phyloP scores from a whole-genome alignment of 2,888 invertebrate genomes.

The Amphipyra berbera region DNA sequence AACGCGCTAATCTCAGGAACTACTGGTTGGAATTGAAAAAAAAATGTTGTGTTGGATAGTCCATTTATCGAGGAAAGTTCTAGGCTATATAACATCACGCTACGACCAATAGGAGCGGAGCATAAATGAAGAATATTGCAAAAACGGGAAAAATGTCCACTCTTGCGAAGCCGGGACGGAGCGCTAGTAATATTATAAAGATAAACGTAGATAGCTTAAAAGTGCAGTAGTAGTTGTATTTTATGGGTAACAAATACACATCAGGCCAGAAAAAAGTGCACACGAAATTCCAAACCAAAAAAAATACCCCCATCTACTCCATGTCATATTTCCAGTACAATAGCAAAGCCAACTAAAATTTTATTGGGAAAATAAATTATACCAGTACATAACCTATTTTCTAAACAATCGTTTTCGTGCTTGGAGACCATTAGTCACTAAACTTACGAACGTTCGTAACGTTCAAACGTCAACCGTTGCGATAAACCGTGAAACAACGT shows the following conservation, averaged over 20 bases:
- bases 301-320: conserved; percentile 4
- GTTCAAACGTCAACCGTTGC: conserved; percentile 67
- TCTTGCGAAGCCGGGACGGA: too few species aligned
- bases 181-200: too few species aligned
- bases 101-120: too few species aligned
- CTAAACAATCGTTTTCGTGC: conserved; percentile 66
- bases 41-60: too few species aligned
- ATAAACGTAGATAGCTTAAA: not conserved
- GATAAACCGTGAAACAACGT: conserved; percentile 58
- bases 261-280: not conserved
- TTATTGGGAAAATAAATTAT: conserved; percentile 50
- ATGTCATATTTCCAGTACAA: conserved; percentile 24
- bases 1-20: too few species aligned
- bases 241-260: too few species aligned
- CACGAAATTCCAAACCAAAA: conserved; percentile 2
- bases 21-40: too few species aligned
- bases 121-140: too few species aligned
- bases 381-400: conserved; percentile 55
- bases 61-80: too few species aligned
- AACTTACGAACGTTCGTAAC: conserved; percentile 55
- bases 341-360: conserved; percentile 25
- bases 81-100: too few species aligned
- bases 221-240: too few species aligned
- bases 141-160: too few species aligned
- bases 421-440: conserved; percentile 65